Conservation (phyloP, 2,888 invertebrate genomes). For the Brachyptera putata region DNA sequence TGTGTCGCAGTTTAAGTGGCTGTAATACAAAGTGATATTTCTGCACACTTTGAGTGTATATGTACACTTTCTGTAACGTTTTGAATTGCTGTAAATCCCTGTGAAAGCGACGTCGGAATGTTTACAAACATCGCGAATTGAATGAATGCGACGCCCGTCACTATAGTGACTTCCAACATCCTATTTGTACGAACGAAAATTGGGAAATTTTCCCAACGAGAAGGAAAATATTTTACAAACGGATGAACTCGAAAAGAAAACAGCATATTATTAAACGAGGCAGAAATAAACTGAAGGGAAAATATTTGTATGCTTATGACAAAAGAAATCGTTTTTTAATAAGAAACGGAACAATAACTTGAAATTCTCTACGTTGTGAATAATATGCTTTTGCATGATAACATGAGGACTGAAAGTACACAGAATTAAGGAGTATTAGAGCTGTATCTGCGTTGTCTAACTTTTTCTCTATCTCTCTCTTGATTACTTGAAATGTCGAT, state of each 20-base stretch:
- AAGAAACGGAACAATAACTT: neutral
- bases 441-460: no score
- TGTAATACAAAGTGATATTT: no score
- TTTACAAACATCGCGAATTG: slow-evolving; percentile 21
- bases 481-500: no score
- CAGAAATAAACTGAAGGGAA: slow-evolving; percentile 12
- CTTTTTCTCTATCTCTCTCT: no score
- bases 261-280: slow-evolving; percentile 15
- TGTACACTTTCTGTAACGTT: no score
- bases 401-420: no score
- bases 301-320: slow-evolving; percentile 11
- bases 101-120: slow-evolving; percentile 8
- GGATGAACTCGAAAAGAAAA: slow-evolving; percentile 19
- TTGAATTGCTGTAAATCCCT: slow-evolving; percentile 23
- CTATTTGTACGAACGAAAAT: slow-evolving; percentile 4
- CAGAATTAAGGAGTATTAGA: no score
- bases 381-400: neutral
- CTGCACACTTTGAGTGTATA: no score
- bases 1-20: no score
- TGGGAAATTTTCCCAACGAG: neutral
- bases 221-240: slow-evolving; percentile 1
- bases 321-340: neutral
- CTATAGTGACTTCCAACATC: neutral
- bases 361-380: neutral
- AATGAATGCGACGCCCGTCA: neutral